These are phyloP conservation scores for Therioaphis trifolii DNA, from an alignment of 2,888 invertebrate species.

Conservation along the genomic window DNA sequence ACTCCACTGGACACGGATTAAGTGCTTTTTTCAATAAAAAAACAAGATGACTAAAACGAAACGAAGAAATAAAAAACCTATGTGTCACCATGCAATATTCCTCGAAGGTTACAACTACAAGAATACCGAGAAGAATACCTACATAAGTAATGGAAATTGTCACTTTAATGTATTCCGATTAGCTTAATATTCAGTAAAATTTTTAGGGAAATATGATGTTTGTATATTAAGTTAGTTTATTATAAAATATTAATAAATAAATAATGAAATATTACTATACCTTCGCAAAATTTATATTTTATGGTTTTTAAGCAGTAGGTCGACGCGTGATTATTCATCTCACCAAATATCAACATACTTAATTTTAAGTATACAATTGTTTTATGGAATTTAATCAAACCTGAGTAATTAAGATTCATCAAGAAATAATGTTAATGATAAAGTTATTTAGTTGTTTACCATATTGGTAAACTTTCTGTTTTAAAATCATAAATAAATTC, in stretches of 20 bases:
- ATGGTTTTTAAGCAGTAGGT: neutral
- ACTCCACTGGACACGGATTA: constrained; percentile 19
- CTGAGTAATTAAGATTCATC: too few species aligned
- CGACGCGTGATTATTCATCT: too few species aligned
- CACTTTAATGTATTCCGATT: neutral
- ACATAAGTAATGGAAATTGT: neutral
- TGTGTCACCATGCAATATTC: constrained; percentile 21
- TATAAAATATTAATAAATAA: neutral
- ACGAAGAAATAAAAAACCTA: constrained; percentile 40
- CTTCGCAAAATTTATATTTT: neutral
- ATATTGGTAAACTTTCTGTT: too few species aligned
- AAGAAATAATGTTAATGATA: too few species aligned
- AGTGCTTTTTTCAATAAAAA: constrained; percentile 50
- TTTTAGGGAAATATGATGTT: neutral
- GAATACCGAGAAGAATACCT: neutral
- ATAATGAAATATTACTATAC: neutral
- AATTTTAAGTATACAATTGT: too few species aligned
- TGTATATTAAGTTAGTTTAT: neutral
- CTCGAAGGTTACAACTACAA: neutral
- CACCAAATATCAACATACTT: too few species aligned
- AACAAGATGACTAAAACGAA: constrained; percentile 43
- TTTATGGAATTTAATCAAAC: too few species aligned
- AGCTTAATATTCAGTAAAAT: neutral
- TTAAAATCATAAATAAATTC: too few species aligned
- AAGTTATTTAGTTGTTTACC: too few species aligned